Evolutionary conservation across 2,888 invertebrate species (phyloP).

Genomic region (Diadegma fenestrale): DNA sequence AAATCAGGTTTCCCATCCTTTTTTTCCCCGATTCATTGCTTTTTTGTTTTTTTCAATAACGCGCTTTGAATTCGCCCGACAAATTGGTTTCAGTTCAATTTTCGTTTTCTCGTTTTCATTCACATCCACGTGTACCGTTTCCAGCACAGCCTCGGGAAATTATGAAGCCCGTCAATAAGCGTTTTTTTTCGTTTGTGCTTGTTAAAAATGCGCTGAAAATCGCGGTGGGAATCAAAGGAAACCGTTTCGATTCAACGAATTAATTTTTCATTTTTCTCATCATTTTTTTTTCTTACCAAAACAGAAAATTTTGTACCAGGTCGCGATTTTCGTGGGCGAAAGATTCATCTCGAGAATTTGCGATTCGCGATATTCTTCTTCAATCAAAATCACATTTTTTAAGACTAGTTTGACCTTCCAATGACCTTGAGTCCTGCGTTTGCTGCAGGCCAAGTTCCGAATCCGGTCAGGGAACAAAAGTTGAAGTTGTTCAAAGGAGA

Average conservation of each 20-base stretch:
- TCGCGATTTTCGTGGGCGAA: background rate
- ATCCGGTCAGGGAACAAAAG: slow-evolving; percentile 71
- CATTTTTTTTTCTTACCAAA: too few species aligned
- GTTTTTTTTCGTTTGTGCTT: background rate
- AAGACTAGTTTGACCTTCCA: background rate
- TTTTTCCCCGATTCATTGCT: background rate
- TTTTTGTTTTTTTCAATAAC: background rate
- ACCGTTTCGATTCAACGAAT: background rate
- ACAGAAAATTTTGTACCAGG: background rate
- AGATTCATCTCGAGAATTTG: background rate
- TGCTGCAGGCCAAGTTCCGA: slow-evolving; percentile 68
- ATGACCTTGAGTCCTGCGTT: background rate
- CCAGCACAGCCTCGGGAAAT: background rate
- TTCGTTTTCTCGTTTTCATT: background rate
- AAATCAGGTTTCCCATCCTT: background rate
- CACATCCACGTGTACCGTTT: background rate
- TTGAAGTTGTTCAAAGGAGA: slow-evolving; percentile 74
- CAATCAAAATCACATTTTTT: background rate
- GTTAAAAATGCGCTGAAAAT: background rate
- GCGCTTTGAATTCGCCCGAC: background rate
- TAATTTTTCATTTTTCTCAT: background rate
- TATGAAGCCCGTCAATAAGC: background rate
- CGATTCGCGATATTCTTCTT: too few species aligned
- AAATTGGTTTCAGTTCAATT: background rate
- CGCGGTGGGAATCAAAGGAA: background rate